phyloP scores from a whole-genome alignment of 2,888 invertebrate species.

The Piscicola geometra region DNA sequence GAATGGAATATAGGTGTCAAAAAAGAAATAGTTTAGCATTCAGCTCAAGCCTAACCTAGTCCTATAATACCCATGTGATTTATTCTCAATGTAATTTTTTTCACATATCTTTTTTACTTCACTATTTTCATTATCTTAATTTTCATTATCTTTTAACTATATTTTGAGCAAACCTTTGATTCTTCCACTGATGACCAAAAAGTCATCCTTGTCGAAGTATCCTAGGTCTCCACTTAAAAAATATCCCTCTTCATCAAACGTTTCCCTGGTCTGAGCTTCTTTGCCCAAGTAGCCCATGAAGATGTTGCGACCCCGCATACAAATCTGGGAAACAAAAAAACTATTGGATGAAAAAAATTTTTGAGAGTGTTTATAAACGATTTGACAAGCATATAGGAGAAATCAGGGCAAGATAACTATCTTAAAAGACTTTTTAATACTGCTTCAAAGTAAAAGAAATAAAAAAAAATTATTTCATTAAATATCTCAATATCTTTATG shows the following conservation, averaged over 20 bases:
- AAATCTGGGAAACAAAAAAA: slow-evolving; percentile 62
- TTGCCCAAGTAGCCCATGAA: slow-evolving; percentile 85
- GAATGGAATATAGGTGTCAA: too few species aligned
- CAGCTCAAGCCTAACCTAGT: not conserved
- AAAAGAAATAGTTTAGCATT: too few species aligned
- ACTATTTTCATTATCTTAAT: too few species aligned
- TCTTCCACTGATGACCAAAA: slow-evolving; percentile 70
- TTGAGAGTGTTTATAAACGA: too few species aligned
- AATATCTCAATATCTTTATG: too few species aligned
- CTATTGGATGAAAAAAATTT: too few species aligned
- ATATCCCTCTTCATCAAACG: slow-evolving; percentile 76
- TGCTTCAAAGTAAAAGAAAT: too few species aligned
- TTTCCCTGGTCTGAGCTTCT: slow-evolving; percentile 69
- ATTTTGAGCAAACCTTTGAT: slow-evolving; percentile 55
- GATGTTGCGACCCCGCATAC: slow-evolving; percentile 77
- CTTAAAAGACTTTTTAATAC: too few species aligned
- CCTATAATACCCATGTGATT: not conserved
- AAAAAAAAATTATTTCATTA: too few species aligned
- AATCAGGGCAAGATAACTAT: too few species aligned
- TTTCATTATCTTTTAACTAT: too few species aligned
- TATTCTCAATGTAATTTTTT: not conserved
- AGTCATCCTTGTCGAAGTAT: slow-evolving; percentile 69
- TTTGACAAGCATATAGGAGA: too few species aligned
- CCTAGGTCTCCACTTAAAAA: slow-evolving; percentile 83
- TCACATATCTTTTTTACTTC: not conserved